Conservation (phyloP, 2,888 invertebrate species). For the Steinernema scapterisci region DNA sequence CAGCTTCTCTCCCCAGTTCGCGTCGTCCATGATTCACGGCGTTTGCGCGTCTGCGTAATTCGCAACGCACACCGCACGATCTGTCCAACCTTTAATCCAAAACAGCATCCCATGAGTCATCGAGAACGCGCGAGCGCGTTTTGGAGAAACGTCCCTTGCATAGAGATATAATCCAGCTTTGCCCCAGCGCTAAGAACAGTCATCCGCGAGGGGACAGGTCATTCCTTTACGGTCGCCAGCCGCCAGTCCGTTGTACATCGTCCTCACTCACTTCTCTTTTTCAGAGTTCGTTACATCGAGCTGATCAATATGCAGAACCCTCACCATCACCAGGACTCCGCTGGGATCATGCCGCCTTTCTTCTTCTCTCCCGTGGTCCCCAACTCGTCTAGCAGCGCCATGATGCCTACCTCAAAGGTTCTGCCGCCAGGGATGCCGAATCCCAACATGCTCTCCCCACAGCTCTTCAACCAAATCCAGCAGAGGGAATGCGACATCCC, state of each 20-base stretch:
- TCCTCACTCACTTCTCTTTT: neutral
- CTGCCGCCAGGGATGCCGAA: slow-evolving; percentile 16
- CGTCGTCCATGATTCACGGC: slow-evolving; percentile 14
- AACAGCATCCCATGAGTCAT: slow-evolving; percentile 21
- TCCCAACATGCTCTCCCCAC: slow-evolving; percentile 20
- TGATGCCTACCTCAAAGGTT: slow-evolving; percentile 10
- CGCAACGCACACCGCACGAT: slow-evolving; percentile 25
- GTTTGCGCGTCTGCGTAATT: slow-evolving; percentile 30
- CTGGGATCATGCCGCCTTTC: neutral
- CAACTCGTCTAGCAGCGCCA: slow-evolving; percentile 2
- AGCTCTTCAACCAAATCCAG: slow-evolving; percentile 17
- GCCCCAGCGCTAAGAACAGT: neutral
- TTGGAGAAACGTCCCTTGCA: neutral
- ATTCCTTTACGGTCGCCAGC: too few relatives aligned
- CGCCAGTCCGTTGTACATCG: too few relatives aligned
- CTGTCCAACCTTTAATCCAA: slow-evolving; percentile 30
- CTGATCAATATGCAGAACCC: slow-evolving; percentile 30
- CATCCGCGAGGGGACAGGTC: neutral
- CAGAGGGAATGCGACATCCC: slow-evolving; percentile 7
- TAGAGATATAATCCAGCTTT: slow-evolving; percentile 30
- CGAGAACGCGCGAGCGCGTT: slow-evolving; percentile 10
- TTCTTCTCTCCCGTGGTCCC: slow-evolving; percentile 14
- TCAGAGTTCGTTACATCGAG: slow-evolving; percentile 21
- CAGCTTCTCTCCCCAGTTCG: neutral
- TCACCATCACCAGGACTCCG: slow-evolving; percentile 12